Evolutionary conservation across 2,113 vertebrate species (phyloP), one percentile per base, ranked within the genome.

Genomic region (Columba livia): DNA sequence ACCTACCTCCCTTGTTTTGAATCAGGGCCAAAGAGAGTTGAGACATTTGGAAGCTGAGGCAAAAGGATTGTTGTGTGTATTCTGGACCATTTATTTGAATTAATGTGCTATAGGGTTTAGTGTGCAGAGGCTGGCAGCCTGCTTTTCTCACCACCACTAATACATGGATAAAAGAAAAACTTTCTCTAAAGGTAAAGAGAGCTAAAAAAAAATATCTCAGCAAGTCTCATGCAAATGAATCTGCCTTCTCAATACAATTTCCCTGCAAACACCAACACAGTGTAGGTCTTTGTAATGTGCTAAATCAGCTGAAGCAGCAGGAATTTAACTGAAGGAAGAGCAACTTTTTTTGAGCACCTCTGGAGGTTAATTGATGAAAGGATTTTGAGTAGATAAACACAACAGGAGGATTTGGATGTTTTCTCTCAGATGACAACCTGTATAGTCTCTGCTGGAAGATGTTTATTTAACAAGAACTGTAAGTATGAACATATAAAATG

Each of bases 351-450:
- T 65, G 67, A 93, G 93, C 85, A 91, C 83, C 80, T 96, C 70
- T 94, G 93, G 94, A 91, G 87, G 91, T 93, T 95, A 96, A 96
- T 95, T 96, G 90, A 89, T 95, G 78, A 95, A 91, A 91, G 78
- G 80, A 78, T 92, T 93, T 84, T 15, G 64, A 90, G 79, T 78
- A 94, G 82, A 94, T 94, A 94, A 96, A 91, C 89, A 75, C 90
- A 94, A 94, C 61, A 94, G 82, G 89, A 95, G 54, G 70, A 93
- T 91, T 91, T 93, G 77, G 38, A 72, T 94, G 57, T 85, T 83
- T 91, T 88, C 66, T 88, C 31, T 75, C 20, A 31, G 57, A 86
- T 1, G 10, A 89, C 77, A 94, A 71, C 50, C 40, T 75, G 5
- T 57, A 19, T 75, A 84, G 82, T 90, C 54, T 58, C 28, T 86